These are phyloP conservation scores for Hephaestus fuliginosus DNA, from an alignment of 2,797 vertebrate genomes.

Conservation along the genomic window DNA sequence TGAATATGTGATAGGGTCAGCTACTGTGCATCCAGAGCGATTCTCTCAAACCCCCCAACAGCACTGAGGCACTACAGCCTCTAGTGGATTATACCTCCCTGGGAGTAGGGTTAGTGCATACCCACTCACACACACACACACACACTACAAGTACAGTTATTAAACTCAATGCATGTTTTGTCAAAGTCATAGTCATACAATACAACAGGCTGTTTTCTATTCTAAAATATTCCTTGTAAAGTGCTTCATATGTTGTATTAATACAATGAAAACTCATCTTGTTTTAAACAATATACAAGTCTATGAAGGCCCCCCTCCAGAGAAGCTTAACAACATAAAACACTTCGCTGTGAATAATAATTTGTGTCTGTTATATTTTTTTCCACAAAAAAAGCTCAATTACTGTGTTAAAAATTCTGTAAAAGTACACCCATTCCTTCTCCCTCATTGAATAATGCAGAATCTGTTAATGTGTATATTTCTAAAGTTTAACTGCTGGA, in stretches of 20 bases:
- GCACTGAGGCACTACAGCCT: constrained; percentile 63
- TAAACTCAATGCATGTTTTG: constrained; percentile 37
- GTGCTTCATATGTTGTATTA: constrained; percentile 11
- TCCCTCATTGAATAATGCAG: neutral
- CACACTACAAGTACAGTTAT: constrained; percentile 31
- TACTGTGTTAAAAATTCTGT: no score
- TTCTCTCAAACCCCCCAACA: constrained; percentile 60
- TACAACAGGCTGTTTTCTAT: constrained; percentile 27
- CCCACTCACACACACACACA: constrained; percentile 27
- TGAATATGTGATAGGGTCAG: constrained; percentile 73
- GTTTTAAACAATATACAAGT: constrained; percentile 14
- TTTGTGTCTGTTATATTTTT: neutral
- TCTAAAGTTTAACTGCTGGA: neutral
- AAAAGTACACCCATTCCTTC: neutral
- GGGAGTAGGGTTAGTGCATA: constrained; percentile 51
- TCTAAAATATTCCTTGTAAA: neutral
- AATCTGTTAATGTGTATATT: neutral
- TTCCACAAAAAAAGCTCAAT: neutral
- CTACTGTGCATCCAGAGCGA: constrained; percentile 57
- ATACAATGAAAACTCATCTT: constrained; percentile 12
- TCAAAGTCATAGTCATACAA: constrained; percentile 28
- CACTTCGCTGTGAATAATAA: neutral
- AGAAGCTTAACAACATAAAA: constrained; percentile 4
- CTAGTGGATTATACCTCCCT: constrained; percentile 75
- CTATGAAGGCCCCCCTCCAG: constrained; percentile 10